Conservation (phyloP, 2,888 invertebrate genomes). For the Polyommatus iphigenia region DNA sequence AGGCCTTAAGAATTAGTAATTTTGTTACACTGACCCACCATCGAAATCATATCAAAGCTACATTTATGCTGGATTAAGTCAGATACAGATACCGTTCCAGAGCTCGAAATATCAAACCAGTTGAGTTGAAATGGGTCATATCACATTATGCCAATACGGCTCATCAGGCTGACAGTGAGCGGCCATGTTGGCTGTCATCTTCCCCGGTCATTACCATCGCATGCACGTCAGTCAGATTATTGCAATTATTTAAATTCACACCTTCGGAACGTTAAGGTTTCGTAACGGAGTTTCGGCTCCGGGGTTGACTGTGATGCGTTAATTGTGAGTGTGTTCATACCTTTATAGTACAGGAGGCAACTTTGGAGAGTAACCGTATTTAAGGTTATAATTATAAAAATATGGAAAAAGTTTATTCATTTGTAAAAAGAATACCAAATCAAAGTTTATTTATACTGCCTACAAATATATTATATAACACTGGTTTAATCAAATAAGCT, state of each 20-base stretch:
- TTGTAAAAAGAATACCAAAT: no score
- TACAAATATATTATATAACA: no score
- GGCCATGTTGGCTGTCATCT: slow-evolving; percentile 53
- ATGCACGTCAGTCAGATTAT: slow-evolving; percentile 74
- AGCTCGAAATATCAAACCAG: not conserved
- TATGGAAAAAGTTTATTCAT: no score
- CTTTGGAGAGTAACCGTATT: not conserved
- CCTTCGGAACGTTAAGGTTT: slow-evolving; percentile 78
- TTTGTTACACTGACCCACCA: no score
- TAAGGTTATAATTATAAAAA: no score
- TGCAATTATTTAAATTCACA: slow-evolving; percentile 81
- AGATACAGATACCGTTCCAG: not conserved
- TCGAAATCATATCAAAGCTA: no score
- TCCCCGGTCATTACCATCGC: slow-evolving; percentile 75
- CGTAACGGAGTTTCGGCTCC: slow-evolving; percentile 50
- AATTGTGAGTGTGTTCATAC: slow-evolving; percentile 6
- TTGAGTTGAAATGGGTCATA: slow-evolving; percentile 4
- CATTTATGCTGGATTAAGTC: not conserved
- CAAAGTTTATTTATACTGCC: no score
- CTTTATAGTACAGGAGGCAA: slow-evolving; percentile 48
- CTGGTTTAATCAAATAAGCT: no score
- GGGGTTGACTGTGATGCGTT: slow-evolving; percentile 10
- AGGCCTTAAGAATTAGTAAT: no score
- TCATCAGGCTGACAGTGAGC: slow-evolving; percentile 22
- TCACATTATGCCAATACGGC: slow-evolving; percentile 31